These are phyloP conservation scores for Drosophila lacteicornis DNA, from an alignment of 1,140 invertebrate species.

Conservation along the genomic window DNA sequence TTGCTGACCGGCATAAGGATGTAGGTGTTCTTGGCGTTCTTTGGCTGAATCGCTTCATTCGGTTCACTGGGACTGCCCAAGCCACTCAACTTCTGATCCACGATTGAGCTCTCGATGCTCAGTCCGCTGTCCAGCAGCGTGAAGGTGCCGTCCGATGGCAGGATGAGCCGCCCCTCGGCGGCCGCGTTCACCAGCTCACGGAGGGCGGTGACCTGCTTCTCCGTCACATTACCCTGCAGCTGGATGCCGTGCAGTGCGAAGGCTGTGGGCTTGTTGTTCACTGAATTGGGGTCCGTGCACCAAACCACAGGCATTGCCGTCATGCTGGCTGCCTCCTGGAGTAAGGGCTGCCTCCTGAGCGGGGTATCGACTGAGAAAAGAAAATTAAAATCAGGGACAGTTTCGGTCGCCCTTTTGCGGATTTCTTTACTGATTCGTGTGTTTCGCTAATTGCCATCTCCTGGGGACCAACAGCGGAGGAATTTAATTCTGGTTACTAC, in stretches of 20 bases:
- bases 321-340: constrained; percentile 43
- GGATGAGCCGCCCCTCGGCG: constrained; percentile 82
- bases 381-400: constrained; percentile 12
- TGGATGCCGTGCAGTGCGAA: constrained; percentile 84
- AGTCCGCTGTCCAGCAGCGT: constrained; percentile 81
- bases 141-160: constrained; percentile 83
- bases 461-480: neutral
- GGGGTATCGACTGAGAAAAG: constrained; percentile 17
- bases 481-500: constrained; percentile 26
- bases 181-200: constrained; percentile 83
- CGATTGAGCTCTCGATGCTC: constrained; percentile 81
- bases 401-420: neutral
- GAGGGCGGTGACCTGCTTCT: constrained; percentile 82
- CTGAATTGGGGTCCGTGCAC: constrained; percentile 85
- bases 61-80: neutral
- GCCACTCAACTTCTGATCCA: constrained; percentile 39
- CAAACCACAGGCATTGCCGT: constrained; percentile 83
- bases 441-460: constrained; percentile 9
- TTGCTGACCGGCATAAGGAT: constrained; percentile 81
- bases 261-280: constrained; percentile 84
- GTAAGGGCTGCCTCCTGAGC: neutral
- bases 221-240: constrained; percentile 83
- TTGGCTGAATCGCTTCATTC: neutral
- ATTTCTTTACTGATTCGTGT: constrained; percentile 38
- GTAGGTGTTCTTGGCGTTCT: constrained; percentile 73